Conservation (phyloP, 1,140 invertebrate species). For the Euwallacea similis region DNA sequence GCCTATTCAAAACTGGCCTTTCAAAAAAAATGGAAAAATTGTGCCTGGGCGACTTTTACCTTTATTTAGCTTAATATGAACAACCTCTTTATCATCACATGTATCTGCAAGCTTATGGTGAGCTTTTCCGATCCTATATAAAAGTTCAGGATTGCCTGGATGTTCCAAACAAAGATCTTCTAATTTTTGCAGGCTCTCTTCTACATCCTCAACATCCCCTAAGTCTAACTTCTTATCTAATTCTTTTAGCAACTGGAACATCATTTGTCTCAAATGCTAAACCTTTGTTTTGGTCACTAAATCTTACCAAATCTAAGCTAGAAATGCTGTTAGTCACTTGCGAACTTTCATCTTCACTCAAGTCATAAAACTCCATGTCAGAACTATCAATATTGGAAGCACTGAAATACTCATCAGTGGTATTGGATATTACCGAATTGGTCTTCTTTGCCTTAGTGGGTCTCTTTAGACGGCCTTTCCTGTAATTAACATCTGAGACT, state of each 20-base stretch:
- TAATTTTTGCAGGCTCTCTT: constrained; percentile 50
- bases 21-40: background rate
- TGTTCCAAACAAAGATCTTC: constrained; percentile 52
- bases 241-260: constrained; percentile 39
- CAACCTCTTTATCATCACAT: constrained; percentile 56
- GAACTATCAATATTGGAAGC: constrained; percentile 47
- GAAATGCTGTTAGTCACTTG: background rate
- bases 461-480: constrained; percentile 1
- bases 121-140: constrained; percentile 62
- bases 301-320: constrained; percentile 33
- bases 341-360: constrained; percentile 49
- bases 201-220: constrained; percentile 39
- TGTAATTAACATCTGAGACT: background rate
- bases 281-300: background rate
- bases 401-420: constrained; percentile 47
- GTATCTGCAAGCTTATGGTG: constrained; percentile 60
- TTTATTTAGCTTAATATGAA: constrained; percentile 60
- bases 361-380: constrained; percentile 52
- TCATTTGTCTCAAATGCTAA: background rate
- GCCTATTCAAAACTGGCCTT: constrained; percentile 52
- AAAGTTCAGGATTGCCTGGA: constrained; percentile 58
- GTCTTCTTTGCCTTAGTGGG: constrained; percentile 44
- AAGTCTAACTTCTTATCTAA: constrained; percentile 49
- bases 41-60: constrained; percentile 52
- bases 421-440: constrained; percentile 33